Base-by-base conservation (phyloP, 2,113 vertebrate genomes). In the Acrocephalus kingi region DNA sequence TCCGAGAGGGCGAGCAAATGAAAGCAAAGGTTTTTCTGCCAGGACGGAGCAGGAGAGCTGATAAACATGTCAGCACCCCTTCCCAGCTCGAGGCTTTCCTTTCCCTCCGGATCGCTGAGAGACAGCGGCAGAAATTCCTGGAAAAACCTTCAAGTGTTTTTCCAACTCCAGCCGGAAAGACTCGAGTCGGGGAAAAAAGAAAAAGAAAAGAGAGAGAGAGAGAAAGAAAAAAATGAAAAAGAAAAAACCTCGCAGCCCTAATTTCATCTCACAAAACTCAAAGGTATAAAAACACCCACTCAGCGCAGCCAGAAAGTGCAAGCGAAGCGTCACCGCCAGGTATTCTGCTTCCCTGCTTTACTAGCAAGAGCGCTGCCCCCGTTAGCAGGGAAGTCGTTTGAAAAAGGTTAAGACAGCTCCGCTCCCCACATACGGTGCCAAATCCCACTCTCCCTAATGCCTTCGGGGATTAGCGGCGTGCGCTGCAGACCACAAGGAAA, bases 401-500 rank as follows among this genome's bases (percentile, higher is more conserved):
- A 58, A 54, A 92, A 94, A 94, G 92, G 97, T 92, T 89, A 78
- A 91, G 88, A 90, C 92, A 92, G 93, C 96, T 97, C 94, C 91
- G 33, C 80, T 83, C 85, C 87, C 84, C 90, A 54, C 88, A 48
- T 15, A 64, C 94, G 69, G 94, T 96, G 95, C 95, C 93, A 96
- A 96, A 96, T 92, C 97, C 93, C 96, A 72, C 96, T 95, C 94
- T 92, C 92, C 80, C 78, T 95, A 94, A 93, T 94, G 96, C 96
- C 96, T 97, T 90, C 88, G 41, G 92, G 96, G 97, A 97, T 97
- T 97, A 97, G 55, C 95, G 93, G 96, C 51, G 85, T 35, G 95
- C 56, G 88, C 86, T 69, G 82, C 68, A 52, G 79, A 90, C 80
- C 93, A 63, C 64, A 92, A 93, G 96, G 92, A 85, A 93, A 93